Evolutionary conservation across 2,888 invertebrate species (phyloP), one percentile per base, ranked within the genome.

Genomic region (Amiota communis): DNA sequence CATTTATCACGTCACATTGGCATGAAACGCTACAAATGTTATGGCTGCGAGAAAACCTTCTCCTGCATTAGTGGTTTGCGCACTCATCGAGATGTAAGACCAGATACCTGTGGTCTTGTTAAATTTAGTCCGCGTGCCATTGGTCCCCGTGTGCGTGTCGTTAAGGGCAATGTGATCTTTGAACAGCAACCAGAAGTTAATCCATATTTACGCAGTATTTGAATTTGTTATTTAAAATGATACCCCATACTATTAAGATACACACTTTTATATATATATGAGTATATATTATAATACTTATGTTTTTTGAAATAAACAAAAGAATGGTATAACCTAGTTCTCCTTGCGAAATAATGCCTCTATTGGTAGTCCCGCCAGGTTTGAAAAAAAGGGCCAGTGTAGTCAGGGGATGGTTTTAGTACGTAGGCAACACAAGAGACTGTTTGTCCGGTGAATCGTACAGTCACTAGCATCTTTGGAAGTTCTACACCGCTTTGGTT

Each of bases 1-100:
- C 88, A 88, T 76, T 77, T 88, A 8, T 88, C 88, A 0, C 88
- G 88, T 9, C 88, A 88, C 76, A 88, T 88, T 74, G 89, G 88
- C 70, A 88, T 88, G 88, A 88, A 89, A 72, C 87, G 88, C 13
- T 88, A 89, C 73, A 89, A 88, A 75, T 88, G 88, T 73, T 88
- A 88, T 70, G 87, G 86, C 10, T 88, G 88, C 71, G 81, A 87
- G 63, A 84, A 83, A 67, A 81, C 84, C 70, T 88, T 88, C 75
- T 87, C 88, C 3, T 89, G 88, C 63, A 87, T 89, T 12, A 88
- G 88, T 65, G 88, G 88, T 0, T 75, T 88, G 10, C 87, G 87
- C 12, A 88, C 86, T 2, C 88, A 88, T 80, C 87, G 88, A 2
- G 80, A 81, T 0, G 74, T 86, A 10, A 87, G 89, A 12, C 82